Percentiles rank a stretch among this genome's conserved stretches.
These are phyloP conservation scores for Syrrhaptes paradoxus DNA, from an alignment of 2,113 vertebrate species.

Conservation along the genomic window DNA sequence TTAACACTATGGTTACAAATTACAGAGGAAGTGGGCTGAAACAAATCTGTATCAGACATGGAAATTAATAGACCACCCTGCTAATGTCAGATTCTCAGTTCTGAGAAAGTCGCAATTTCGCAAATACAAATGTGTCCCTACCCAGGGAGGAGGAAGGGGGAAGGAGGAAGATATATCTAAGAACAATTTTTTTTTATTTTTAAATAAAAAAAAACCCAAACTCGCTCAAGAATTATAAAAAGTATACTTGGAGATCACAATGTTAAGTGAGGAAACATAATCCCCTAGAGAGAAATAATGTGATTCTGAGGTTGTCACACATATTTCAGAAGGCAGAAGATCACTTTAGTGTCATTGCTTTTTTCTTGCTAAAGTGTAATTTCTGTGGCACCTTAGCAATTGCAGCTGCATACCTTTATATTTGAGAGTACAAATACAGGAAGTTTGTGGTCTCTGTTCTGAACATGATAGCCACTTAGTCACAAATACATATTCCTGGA, in stretches of 20 bases:
- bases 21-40: neutral
- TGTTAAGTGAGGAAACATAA: neutral
- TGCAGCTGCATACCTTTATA: neutral
- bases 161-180: neutral
- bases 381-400: neutral
- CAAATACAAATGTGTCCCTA: neutral
- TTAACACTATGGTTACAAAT: neutral
- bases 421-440: neutral
- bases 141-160: rapidly evolving
- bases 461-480: neutral
- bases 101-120: neutral
- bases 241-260: neutral
- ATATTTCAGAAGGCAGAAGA: neutral
- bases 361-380: neutral
- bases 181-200: neutral
- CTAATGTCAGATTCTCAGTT: neutral
- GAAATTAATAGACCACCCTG: neutral
- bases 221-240: neutral
- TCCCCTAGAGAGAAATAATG: neutral
- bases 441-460: neutral
- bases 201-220: neutral
- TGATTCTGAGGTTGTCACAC: neutral
- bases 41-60: neutral
- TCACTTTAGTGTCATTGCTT: neutral
- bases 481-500: neutral